Evolutionary conservation across 2,888 invertebrate species (phyloP).

Genomic region (Xestia c-nigrum): DNA sequence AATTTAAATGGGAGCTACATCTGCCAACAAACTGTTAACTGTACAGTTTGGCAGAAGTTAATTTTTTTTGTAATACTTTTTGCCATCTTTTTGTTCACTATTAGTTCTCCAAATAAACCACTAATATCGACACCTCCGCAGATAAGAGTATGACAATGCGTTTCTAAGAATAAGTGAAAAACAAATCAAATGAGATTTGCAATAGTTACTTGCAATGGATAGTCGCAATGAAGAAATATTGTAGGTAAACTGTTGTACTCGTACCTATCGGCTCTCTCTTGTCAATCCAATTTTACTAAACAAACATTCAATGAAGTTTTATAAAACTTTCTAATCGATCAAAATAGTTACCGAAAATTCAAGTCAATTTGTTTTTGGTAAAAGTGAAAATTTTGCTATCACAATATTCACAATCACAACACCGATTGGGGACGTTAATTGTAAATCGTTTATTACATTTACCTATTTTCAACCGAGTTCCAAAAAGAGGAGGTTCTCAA

Average conservation of each 20-base stretch:
- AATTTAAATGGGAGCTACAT: too few relatives aligned
- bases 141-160: conserved; percentile 12
- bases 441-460: not conserved
- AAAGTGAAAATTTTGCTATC: conserved; percentile 14
- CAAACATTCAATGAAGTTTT: conserved; percentile 39
- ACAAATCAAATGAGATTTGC: conserved; percentile 23
- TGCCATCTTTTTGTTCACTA: not conserved
- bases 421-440: not conserved
- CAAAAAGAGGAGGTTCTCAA: too few relatives aligned
- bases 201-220: conserved; percentile 25
- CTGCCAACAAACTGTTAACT: too few relatives aligned
- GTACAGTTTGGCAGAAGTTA: too few relatives aligned
- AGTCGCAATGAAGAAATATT: conserved; percentile 32
- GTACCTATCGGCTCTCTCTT: conserved; percentile 36
- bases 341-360: conserved; percentile 44
- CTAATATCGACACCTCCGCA: not conserved
- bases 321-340: conserved; percentile 44
- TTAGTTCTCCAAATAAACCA: not conserved
- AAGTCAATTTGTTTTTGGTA: conserved; percentile 8
- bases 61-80: too few relatives aligned
- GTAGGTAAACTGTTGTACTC: conserved; percentile 1
- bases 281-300: conserved; percentile 40
- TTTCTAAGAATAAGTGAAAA: conserved; percentile 5
- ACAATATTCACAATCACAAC: not conserved
- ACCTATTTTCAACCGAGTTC: too few relatives aligned